Evolutionary conservation across 2,888 invertebrate genomes (phyloP), one percentile per base, ranked within the genome.

Genomic region (Schizotus pectinicornis): DNA sequence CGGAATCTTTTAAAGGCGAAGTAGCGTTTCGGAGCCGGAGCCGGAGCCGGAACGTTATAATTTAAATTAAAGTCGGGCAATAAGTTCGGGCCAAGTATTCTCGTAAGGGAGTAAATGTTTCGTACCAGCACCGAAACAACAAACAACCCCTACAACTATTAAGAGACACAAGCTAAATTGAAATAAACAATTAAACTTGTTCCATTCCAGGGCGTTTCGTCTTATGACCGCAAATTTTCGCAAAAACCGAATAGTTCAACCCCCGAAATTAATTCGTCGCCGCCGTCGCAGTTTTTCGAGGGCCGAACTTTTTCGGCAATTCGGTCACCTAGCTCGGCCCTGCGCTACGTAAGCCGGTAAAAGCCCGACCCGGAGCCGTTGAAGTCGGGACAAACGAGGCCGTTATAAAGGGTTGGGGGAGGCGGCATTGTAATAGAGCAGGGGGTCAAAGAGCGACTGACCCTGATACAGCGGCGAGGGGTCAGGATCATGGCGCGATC

Each of bases 101-200:
- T 68, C 71, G 69, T 67, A 70, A 71, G 70, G 57, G 67, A 69
- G 68, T 65, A 70, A 71, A 73, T 71, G 71, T 69, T 68, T 70
- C 69, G 67, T 64, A 65, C 62, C 63, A 62, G 63, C 61, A 63
- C 62, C 58, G 67, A 68, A 70, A 70, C 72, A 71, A 70, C 71
- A 71, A 70, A 67, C 67, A 67, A 65, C 67, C 68, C 22, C 68
- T 64, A 67, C 64, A 68, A 73, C 73, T 71, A 72, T 73, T 71
- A 73, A 69, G 70, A 68, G 69, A 71, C 70, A 69, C 66, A 63
- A 55, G 63, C 70, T 59, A 72, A 72, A 72, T 73, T 73, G 73
- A 70, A 72, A 72, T 72, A 70, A 73, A 72, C 72, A 73, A 72
- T 73, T 69, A 70, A 67, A 70, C 67, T 70, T 67, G 68, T 67